These are phyloP conservation scores for Dichetophora obliterata DNA, from an alignment of 2,888 invertebrate genomes.

Conservation along the genomic window DNA sequence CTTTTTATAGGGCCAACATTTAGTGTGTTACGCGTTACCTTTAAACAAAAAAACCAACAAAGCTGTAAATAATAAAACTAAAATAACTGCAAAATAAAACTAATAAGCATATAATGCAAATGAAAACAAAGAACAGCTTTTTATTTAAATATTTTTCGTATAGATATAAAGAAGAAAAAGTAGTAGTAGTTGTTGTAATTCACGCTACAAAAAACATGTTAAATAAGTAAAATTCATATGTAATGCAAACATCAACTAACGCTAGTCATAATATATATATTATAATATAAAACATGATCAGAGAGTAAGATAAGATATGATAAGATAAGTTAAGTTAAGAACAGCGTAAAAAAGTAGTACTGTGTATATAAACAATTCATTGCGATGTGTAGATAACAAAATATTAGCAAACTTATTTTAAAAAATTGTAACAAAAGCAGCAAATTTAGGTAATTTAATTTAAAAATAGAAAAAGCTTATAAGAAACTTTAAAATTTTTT, in stretches of 20 bases:
- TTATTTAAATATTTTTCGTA: constrained; percentile 55
- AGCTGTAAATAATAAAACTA: neutral
- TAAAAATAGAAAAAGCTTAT: no score
- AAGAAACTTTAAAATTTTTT: no score
- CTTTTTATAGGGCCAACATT: no score
- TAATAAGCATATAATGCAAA: constrained; percentile 50
- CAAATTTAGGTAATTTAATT: no score
- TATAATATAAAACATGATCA: constrained; percentile 12
- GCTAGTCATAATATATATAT: constrained; percentile 5
- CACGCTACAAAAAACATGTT: constrained; percentile 26
- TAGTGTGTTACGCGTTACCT: no score
- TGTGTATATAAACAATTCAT: neutral
- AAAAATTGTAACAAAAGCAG: neutral
- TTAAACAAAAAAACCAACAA: no score
- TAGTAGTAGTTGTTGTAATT: constrained; percentile 23
- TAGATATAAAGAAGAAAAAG: constrained; percentile 4
- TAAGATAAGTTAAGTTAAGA: constrained; percentile 21
- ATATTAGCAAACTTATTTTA: neutral
- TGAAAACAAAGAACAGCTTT: constrained; percentile 64
- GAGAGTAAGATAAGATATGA: neutral
- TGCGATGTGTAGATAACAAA: neutral
- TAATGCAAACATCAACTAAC: constrained; percentile 35
- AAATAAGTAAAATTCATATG: constrained; percentile 29
- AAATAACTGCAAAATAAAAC: constrained; percentile 26
- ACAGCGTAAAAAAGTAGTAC: neutral